A percentile compares a stretch with the other conserved stretches of the same genome.
phyloP scores from a whole-genome alignment of 2,797 vertebrate genomes.

The Spinus pinus region DNA sequence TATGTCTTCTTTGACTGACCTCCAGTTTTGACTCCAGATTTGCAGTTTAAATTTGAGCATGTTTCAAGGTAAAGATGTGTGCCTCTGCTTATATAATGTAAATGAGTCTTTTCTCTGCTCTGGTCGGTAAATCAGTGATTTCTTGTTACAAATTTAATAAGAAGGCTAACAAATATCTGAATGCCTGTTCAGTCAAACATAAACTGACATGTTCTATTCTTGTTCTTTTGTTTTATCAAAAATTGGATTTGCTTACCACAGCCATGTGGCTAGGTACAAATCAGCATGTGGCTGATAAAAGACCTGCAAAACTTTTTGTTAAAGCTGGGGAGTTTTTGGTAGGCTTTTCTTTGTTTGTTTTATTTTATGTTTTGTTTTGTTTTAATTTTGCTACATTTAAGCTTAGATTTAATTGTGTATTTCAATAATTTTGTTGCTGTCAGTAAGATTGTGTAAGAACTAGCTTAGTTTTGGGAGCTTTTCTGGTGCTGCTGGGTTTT shows the following conservation, averaged over 20 bases:
- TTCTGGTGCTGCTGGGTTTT: neutral
- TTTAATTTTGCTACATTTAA: neutral
- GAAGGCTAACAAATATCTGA: neutral
- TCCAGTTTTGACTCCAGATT: neutral
- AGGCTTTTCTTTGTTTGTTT: neutral
- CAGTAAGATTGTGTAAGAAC: neutral
- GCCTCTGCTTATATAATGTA: neutral
- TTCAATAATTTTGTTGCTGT: neutral
- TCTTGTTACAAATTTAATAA: neutral
- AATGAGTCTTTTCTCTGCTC: neutral
- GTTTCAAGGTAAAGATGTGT: neutral
- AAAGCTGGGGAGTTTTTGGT: fast-evolving
- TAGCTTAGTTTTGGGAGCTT: neutral
- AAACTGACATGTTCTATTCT: neutral
- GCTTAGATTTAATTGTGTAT: neutral
- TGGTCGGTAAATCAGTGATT: neutral
- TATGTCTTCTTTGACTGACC: neutral
- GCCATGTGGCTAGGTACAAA: neutral
- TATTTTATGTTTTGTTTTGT: neutral
- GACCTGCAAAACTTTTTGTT: neutral
- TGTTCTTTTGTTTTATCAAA: neutral
- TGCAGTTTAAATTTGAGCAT: neutral
- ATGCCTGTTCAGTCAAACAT: neutral
- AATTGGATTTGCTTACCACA: neutral
- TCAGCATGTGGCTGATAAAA: neutral